phyloP scores from a whole-genome alignment of 2,113 vertebrate genomes.

The Aptenodytes patagonicus region DNA sequence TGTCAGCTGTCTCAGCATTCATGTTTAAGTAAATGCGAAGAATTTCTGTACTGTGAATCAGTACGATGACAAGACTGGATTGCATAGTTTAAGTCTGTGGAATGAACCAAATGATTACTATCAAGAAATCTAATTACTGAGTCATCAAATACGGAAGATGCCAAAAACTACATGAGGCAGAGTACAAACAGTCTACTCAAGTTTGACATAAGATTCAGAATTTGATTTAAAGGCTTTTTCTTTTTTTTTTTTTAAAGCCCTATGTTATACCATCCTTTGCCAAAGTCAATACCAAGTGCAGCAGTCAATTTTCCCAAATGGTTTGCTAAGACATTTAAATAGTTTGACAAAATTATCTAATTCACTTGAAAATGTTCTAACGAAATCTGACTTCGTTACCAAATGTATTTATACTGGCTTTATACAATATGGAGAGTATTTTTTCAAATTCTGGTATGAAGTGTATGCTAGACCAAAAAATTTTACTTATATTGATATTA shows the following conservation, averaged over 20 bases:
- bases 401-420: constrained; percentile 94
- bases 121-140: constrained; percentile 39
- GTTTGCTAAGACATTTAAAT: constrained; percentile 90
- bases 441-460: constrained; percentile 41
- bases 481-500: constrained; percentile 59
- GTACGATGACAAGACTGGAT: constrained; percentile 65
- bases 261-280: constrained; percentile 76
- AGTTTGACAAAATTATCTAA: constrained; percentile 98
- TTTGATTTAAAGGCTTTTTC: constrained; percentile 80
- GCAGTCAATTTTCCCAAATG: constrained; percentile 87
- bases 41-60: constrained; percentile 39
- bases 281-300: constrained; percentile 88
- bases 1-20: constrained; percentile 31
- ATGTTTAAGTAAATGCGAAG: background rate
- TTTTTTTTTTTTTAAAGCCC: constrained; percentile 55
- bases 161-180: constrained; percentile 65
- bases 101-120: constrained; percentile 69
- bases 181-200: constrained; percentile 77
- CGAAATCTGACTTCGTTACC: constrained; percentile 94
- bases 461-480: constrained; percentile 37
- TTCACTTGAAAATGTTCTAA: constrained; percentile 86
- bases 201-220: constrained; percentile 78
- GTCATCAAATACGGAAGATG: constrained; percentile 36
- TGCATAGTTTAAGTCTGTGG: constrained; percentile 46
- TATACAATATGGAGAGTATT: background rate